phyloP scores from a whole-genome alignment of 2,888 invertebrate genomes.

The Melieria crassipennis region DNA sequence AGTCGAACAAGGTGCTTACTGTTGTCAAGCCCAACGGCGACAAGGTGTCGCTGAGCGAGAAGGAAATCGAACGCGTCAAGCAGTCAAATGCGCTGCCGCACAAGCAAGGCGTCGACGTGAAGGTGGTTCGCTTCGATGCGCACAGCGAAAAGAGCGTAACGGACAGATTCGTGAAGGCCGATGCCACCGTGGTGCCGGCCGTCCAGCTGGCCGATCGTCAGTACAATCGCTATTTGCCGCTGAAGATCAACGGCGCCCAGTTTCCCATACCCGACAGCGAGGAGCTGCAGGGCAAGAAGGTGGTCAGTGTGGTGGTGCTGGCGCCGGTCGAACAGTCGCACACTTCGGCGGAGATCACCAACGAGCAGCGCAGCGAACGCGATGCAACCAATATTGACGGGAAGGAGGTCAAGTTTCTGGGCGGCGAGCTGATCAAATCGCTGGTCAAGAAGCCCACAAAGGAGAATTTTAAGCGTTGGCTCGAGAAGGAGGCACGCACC shows the following conservation, averaged over 20 bases:
- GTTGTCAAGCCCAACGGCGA: slow-evolving; percentile 74
- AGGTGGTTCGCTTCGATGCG: slow-evolving; percentile 85
- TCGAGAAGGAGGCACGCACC: slow-evolving; percentile 80
- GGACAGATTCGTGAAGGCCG: slow-evolving; percentile 75
- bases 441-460: slow-evolving; percentile 78
- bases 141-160: slow-evolving; percentile 79
- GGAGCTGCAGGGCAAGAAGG: slow-evolving; percentile 78
- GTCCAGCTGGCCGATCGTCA: slow-evolving; percentile 79
- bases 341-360: neutral
- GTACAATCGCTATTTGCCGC: slow-evolving; percentile 84
- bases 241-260: slow-evolving; percentile 85
- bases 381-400: slow-evolving; percentile 68
- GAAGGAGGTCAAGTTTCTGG: slow-evolving; percentile 78
- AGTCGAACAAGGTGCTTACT: slow-evolving; percentile 76
- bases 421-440: slow-evolving; percentile 79
- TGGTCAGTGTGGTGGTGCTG: slow-evolving; percentile 86
- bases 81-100: slow-evolving; percentile 58
- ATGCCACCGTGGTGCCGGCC: slow-evolving; percentile 78
- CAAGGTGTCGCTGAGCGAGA: slow-evolving; percentile 67
- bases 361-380: slow-evolving; percentile 69
- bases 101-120: slow-evolving; percentile 80
- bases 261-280: slow-evolving; percentile 84
- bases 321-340: slow-evolving; percentile 76
- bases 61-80: slow-evolving; percentile 69
- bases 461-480: slow-evolving; percentile 83